Base-by-base conservation (phyloP, 92 coral and sea anemone genomes). In the Virgularia gustaviana region DNA sequence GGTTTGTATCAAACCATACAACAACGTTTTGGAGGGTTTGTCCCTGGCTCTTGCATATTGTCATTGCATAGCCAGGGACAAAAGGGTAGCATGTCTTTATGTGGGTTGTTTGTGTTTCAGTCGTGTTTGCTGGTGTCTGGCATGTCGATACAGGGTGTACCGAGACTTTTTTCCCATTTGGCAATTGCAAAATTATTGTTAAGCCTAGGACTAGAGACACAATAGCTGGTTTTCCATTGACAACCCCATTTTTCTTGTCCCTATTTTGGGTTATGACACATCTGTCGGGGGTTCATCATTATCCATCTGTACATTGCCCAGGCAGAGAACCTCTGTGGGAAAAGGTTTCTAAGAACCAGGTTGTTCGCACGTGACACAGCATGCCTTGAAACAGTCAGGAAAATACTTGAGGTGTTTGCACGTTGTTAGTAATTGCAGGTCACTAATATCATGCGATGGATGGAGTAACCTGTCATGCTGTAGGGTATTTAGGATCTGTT, bases 301-400 rank as follows among this genome's bases (percentile, higher is more conserved):
- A n/a, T n/a, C n/a, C n/a, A n/a, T n/a, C n/a, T n/a, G n/a, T n/a
- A n/a, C n/a, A n/a, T n/a, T n/a, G n/a, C n/a, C n/a, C n/a, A n/a
- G n/a, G n/a, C n/a, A n/a, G n/a, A n/a, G n/a, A n/a, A n/a, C n/a
- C n/a, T n/a, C n/a, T n/a, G n/a, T n/a, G n/a, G n/a, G n/a, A n/a
- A n/a, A n/a, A n/a, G n/a, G n/a, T n/a, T n/a, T n/a, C n/a, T n/a
- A n/a, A n/a, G n/a, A n/a, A n/a, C n/a, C 3, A 49, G 9, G 1
- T 18, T 33, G 43, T 70, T 49, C 9, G 53, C 76, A 1, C 0
- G 2, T 13, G 33, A 10, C 13, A 42, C 36, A 16, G 67, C 76
- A 16, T n/a, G n/a, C 18, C 63, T 27, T 2, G 76, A 70, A 18
- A 70, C 76, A 0, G 76, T 70, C 7, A 27, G 6, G 0, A 70